phyloP scores from a whole-genome alignment of 2,797 vertebrate species.

The Mormyrops boulengeri region DNA sequence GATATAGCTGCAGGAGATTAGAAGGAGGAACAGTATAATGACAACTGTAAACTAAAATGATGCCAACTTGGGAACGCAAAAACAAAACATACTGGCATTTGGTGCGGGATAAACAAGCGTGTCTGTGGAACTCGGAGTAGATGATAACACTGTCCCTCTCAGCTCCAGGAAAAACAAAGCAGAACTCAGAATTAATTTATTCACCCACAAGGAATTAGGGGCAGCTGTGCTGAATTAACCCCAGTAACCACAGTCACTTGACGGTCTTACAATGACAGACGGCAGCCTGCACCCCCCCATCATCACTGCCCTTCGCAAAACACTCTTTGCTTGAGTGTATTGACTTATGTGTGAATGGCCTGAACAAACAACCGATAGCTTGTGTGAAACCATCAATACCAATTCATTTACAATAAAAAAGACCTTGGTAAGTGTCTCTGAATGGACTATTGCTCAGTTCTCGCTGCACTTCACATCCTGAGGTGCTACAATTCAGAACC shows the following conservation, averaged over 20 bases:
- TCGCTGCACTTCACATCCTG: background rate
- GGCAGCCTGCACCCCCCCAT: background rate
- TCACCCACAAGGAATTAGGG: background rate
- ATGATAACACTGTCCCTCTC: background rate
- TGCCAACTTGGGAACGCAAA: background rate
- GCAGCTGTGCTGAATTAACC: background rate
- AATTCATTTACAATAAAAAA: slow-evolving; percentile 1
- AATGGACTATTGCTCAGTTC: background rate
- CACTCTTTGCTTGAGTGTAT: background rate
- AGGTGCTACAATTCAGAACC: background rate
- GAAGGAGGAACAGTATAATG: background rate
- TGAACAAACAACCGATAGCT: background rate
- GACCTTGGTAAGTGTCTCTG: background rate
- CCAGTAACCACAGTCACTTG: background rate
- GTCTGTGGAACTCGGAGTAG: background rate
- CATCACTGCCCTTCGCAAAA: background rate
- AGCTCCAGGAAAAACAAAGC: background rate
- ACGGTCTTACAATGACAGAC: background rate
- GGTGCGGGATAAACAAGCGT: background rate
- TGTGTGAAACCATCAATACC: background rate
- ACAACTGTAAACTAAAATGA: background rate
- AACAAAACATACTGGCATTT: background rate
- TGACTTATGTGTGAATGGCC: background rate
- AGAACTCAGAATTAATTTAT: background rate
- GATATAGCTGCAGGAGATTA: background rate